Base-by-base conservation (phyloP, 2,797 vertebrate species). In the Danio tinwini region DNA sequence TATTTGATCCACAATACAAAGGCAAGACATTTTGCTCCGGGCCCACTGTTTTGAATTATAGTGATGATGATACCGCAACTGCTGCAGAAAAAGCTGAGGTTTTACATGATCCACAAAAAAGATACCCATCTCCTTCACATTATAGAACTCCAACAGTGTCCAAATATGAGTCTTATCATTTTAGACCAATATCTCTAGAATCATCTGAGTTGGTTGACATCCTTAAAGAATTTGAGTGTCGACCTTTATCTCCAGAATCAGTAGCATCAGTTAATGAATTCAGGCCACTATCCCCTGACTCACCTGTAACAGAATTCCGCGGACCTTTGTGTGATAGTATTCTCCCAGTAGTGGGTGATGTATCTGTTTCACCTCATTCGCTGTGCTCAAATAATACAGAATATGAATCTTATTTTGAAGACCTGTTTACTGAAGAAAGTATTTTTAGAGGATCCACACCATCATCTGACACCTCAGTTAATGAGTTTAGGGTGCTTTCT, bases 1-100 rank as follows among this genome's bases (percentile, higher is more conserved):
- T 92, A 16, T 82, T 61, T 62, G 92, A 93, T 86, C 86, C 88
- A 76, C 92, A 91, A 49, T 93, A 91, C 79, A 81, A 71, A 16
- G 89, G 89, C 12, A 85, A 92, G 85, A 88, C 83, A 4, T 91
- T 88, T 42, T 76, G 19, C 6, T 78, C 63, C 65, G 88, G 89
- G 83, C 79, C 85, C 17, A 82, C 81, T 14, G 85, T 87, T 17
- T 81, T 91, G 86, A 62, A 90, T 49, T 81, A 82, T 62, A 68
- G 74, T 64, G 58, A 75, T n/a, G 86, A 79, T 49, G 80, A 74
- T 73, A 65, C 76, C 47, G 65, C 3, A 3, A 61, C 7, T 39
- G 12, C 5, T 39, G 1, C 14, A 8, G 29, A 53, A 56, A 21
- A 70, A 64, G 73, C 16, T 53, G 12, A 56, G 47, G 49, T 13